Evolutionary conservation across 2,113 vertebrate genomes (phyloP).

Genomic region (Thunnus thynnus): DNA sequence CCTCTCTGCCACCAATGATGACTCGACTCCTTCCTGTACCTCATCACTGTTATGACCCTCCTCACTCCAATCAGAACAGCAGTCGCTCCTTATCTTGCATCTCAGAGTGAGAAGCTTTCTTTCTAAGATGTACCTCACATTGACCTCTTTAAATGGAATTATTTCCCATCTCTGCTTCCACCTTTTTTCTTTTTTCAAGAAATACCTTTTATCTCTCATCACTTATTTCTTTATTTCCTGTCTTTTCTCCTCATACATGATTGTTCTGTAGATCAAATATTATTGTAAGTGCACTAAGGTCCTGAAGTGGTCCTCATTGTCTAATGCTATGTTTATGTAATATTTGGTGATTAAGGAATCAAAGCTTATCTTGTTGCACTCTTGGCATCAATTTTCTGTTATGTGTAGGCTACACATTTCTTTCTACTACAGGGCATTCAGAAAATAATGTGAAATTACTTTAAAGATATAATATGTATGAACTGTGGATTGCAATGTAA

Average conservation of each 20-base stretch:
- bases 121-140: slow-evolving; percentile 5
- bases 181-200: slow-evolving; percentile 1
- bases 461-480: no score
- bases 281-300: no score
- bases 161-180: slow-evolving; percentile 15
- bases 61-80: slow-evolving; percentile 46
- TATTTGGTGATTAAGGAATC: no score
- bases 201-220: neutral
- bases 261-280: neutral
- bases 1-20: slow-evolving; percentile 49
- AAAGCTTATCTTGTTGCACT: no score
- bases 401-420: no score
- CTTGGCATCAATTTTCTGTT: no score
- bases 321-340: no score
- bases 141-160: slow-evolving; percentile 35
- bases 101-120: slow-evolving; percentile 23
- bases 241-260: neutral
- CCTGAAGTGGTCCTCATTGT: no score
- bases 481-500: no score
- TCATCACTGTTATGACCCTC: slow-evolving; percentile 35
- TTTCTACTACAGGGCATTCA: no score
- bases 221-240: slow-evolving; percentile 3
- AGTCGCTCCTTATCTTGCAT: slow-evolving; percentile 39
- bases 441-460: no score
- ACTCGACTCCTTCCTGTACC: slow-evolving; percentile 18